Conservation (phyloP, 2,113 vertebrate species). For the Caranx melampygus region DNA sequence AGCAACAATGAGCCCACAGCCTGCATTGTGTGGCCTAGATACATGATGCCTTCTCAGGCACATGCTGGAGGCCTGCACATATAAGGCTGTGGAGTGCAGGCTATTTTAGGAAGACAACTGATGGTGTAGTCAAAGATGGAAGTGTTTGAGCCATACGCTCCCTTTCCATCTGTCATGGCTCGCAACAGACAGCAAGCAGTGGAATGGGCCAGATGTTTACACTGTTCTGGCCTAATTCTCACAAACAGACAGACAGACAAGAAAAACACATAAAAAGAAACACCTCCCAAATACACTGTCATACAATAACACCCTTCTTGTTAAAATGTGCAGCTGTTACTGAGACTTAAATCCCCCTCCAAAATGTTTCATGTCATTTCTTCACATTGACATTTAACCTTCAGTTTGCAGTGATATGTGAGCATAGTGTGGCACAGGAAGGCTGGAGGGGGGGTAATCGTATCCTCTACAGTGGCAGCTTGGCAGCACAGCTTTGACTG, state of each 20-base stretch:
- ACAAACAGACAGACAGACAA: conserved; percentile 46
- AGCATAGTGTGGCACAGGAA: background rate
- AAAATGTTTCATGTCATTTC: background rate
- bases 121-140: conserved; percentile 74
- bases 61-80: conserved; percentile 86
- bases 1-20: conserved; percentile 69
- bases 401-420: background rate
- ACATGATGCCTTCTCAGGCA: conserved; percentile 78
- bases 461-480: background rate
- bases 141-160: conserved; percentile 72
- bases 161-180: conserved; percentile 80
- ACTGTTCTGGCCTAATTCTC: conserved; percentile 63
- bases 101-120: conserved; percentile 92
- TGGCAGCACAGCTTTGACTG: background rate
- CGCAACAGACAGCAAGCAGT: conserved; percentile 67
- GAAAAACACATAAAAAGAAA: conserved; percentile 14
- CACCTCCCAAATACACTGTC: background rate
- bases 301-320: background rate
- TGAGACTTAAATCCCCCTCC: background rate
- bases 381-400: background rate
- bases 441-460: too few species aligned
- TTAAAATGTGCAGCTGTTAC: background rate
- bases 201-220: conserved; percentile 77
- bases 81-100: conserved; percentile 89
- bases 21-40: conserved; percentile 79